Evolutionary conservation across 64 coral and sea anemone species (phyloP).

Genomic region (Porites lutea): DNA sequence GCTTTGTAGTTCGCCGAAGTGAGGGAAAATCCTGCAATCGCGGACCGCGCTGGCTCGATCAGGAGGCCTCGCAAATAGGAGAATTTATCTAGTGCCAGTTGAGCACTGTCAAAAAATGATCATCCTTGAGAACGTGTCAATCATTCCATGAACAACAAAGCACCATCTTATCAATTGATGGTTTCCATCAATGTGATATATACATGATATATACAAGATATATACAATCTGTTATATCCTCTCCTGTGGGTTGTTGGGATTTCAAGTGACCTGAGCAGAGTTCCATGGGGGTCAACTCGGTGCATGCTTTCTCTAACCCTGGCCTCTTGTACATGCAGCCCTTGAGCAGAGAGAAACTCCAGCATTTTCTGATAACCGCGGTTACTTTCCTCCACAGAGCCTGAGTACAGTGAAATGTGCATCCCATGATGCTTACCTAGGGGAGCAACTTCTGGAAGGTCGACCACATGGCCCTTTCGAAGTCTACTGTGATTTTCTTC

Average conservation of each 20-base stretch:
- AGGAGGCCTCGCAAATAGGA: not conserved
- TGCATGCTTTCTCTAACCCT: constrained; percentile 38
- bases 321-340: constrained; percentile 1
- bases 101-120: not conserved
- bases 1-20: not conserved
- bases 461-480: not conserved
- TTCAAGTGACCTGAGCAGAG: constrained; percentile 45
- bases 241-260: constrained; percentile 26
- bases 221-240: constrained; percentile 22
- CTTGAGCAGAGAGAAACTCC: not conserved
- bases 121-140: not conserved
- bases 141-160: constrained; percentile 8
- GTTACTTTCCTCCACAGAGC: no score
- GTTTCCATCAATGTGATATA: constrained; percentile 8
- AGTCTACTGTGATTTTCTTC: constrained; percentile 27
- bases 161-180: not conserved
- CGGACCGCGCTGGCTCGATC: not conserved
- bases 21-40: not conserved
- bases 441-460: no score
- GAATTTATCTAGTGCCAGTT: constrained; percentile 31
- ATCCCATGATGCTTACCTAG: no score
- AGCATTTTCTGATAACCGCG: not conserved
- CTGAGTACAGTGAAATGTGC: no score
- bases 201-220: constrained; percentile 1
- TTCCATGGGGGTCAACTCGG: constrained; percentile 11